A percentile compares a stretch with the other conserved stretches of the same genome.
Conservation (phyloP, 2,113 vertebrate species). For the Antennarius striatus region DNA sequence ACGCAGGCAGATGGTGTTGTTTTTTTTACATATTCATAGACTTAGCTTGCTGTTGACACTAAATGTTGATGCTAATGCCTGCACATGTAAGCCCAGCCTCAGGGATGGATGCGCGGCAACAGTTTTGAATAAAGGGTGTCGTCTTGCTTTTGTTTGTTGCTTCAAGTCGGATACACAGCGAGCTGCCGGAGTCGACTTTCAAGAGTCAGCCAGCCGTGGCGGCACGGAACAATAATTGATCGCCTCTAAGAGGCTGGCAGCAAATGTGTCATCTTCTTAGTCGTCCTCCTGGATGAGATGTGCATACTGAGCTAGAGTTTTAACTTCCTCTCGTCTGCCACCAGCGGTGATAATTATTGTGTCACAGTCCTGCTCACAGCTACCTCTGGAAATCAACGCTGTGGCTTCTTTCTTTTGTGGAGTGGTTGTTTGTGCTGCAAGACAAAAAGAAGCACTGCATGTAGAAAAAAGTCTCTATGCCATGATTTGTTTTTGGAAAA, state of each 20-base stretch:
- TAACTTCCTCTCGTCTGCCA: constrained; percentile 17
- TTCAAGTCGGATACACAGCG: constrained; percentile 14
- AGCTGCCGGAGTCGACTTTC: constrained; percentile 46
- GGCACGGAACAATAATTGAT: constrained; percentile 46
- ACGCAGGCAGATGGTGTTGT: not conserved
- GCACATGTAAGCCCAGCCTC: not conserved
- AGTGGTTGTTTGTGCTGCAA: too few species aligned
- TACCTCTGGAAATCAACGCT: not conserved
- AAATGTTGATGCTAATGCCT: not conserved
- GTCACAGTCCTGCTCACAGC: constrained; percentile 19
- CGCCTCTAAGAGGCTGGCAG: constrained; percentile 38
- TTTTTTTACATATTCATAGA: constrained; percentile 16
- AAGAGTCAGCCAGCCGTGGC: constrained; percentile 35
- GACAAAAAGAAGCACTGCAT: not conserved
- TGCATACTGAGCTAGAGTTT: constrained; percentile 40
- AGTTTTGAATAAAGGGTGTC: constrained; percentile 1
- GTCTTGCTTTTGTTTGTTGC: constrained; percentile 21
- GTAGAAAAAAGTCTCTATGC: not conserved
- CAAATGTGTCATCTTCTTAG: constrained; percentile 45
- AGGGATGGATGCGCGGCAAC: not conserved
- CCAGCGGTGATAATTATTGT: constrained; percentile 32
- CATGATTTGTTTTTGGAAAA: too few species aligned
- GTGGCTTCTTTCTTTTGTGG: too few species aligned
- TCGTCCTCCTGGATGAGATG: constrained; percentile 33
- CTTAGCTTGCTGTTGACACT: not conserved